These are phyloP conservation scores for Yponomeuta plumbellus DNA, from an alignment of 2,888 invertebrate genomes.

Conservation along the genomic window DNA sequence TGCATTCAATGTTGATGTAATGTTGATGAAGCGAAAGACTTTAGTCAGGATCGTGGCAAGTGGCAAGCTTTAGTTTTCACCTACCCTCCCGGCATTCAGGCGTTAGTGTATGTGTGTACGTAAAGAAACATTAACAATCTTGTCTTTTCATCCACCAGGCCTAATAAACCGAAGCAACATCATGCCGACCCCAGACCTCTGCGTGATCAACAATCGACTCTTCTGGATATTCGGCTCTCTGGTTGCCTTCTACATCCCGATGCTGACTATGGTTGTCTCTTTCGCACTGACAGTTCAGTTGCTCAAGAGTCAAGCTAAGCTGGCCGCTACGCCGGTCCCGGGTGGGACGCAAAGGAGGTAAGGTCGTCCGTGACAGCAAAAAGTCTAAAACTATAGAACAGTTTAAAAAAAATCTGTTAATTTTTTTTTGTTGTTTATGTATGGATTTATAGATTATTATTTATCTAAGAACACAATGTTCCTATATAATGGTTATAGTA, in stretches of 20 bases:
- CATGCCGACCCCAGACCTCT: slow-evolving; percentile 85
- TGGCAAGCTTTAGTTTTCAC: too few species aligned
- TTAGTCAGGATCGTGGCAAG: too few species aligned
- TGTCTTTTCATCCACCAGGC: slow-evolving; percentile 63
- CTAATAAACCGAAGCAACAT: slow-evolving; percentile 85
- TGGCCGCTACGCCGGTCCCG: slow-evolving; percentile 76
- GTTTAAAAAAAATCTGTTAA: too few species aligned
- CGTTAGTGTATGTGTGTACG: too few species aligned
- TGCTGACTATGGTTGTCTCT: slow-evolving; percentile 95
- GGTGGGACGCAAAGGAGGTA: slow-evolving; percentile 65
- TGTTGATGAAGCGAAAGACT: too few species aligned
- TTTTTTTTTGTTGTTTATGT: too few species aligned
- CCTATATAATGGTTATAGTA: too few species aligned
- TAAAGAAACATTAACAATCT: too few species aligned
- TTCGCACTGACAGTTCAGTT: slow-evolving; percentile 93
- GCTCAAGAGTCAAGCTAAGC: slow-evolving; percentile 85
- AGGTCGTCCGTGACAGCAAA: slow-evolving; percentile 12
- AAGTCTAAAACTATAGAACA: background rate
- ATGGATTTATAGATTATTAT: too few species aligned
- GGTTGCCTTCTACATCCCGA: slow-evolving; percentile 96
- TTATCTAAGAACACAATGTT: too few species aligned
- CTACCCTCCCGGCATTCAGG: too few species aligned
- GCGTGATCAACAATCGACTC: slow-evolving; percentile 89
- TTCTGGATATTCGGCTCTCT: slow-evolving; percentile 95
- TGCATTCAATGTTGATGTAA: too few species aligned